These are phyloP conservation scores for Otus sunia DNA, from an alignment of 2,113 vertebrate species.

Conservation along the genomic window DNA sequence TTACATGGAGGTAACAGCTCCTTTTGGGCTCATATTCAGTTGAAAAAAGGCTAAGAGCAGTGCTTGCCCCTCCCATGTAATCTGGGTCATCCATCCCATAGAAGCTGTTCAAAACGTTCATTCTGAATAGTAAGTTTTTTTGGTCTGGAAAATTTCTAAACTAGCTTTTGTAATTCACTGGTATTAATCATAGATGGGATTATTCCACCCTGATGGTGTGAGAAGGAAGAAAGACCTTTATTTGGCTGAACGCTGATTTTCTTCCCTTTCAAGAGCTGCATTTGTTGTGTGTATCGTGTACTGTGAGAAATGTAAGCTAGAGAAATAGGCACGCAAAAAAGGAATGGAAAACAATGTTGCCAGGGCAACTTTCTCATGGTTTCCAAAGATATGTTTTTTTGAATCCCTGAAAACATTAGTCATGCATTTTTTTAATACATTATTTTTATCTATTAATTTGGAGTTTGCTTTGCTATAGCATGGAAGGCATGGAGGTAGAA, in stretches of 20 bases:
- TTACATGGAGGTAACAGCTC: slow-evolving; percentile 19
- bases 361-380: slow-evolving; percentile 41
- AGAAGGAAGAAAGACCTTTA: not conserved
- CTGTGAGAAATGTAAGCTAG: not conserved
- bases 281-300: not conserved
- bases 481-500: not conserved
- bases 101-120: not conserved
- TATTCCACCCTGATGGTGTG: not conserved
- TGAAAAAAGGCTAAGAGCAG: not conserved
- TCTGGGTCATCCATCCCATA: not conserved
- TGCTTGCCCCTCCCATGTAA: not conserved
- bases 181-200: not conserved
- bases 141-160: not conserved
- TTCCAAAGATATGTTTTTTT: not conserved
- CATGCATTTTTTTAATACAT: not conserved
- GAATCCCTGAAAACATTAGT: not conserved
- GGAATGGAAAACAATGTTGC: slow-evolving; percentile 46
- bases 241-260: not conserved
- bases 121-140: not conserved
- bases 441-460: not conserved
- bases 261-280: not conserved
- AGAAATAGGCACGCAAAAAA: not conserved
- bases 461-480: not conserved
- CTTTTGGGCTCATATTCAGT: not conserved
- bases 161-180: not conserved